These are phyloP conservation scores for Tethea ocularis DNA, from an alignment of 2,888 invertebrate genomes.

Conservation along the genomic window DNA sequence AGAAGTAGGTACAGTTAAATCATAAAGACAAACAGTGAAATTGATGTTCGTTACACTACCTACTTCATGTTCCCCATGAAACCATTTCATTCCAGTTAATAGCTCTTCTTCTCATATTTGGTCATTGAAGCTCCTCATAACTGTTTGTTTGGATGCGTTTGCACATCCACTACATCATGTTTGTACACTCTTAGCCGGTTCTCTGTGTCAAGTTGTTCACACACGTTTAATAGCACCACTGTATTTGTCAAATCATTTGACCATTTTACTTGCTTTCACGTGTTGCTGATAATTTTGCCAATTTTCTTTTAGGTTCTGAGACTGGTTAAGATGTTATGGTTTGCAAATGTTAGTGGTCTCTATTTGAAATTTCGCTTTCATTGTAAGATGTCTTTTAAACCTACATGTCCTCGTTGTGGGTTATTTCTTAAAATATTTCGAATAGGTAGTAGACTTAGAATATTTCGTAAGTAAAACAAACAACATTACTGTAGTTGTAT, in stretches of 20 bases:
- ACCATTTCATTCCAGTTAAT: slow-evolving; percentile 7
- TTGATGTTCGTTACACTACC: background rate
- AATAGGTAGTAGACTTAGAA: no score
- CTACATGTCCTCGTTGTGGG: background rate
- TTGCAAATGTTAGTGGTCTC: background rate
- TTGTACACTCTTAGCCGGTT: slow-evolving; percentile 42
- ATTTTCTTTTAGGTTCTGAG: background rate
- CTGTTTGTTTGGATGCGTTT: slow-evolving; percentile 31
- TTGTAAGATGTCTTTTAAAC: background rate
- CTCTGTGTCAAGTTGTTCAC: slow-evolving; percentile 25
- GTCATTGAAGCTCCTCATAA: slow-evolving; percentile 27
- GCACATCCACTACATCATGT: slow-evolving; percentile 34
- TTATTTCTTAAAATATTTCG: background rate
- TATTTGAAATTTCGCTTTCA: background rate
- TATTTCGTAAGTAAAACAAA: background rate
- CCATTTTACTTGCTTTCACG: background rate
- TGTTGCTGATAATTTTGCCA: background rate
- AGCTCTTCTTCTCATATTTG: slow-evolving; percentile 16
- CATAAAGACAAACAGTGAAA: slow-evolving; percentile 7
- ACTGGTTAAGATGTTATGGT: background rate
- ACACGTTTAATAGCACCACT: slow-evolving; percentile 7
- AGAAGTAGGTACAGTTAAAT: background rate
- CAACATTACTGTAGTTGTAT: no score
- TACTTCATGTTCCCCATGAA: slow-evolving; percentile 1
- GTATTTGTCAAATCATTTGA: slow-evolving; percentile 7